Conservation (phyloP, 1,140 invertebrate species). For the Parapsyche elsis region DNA sequence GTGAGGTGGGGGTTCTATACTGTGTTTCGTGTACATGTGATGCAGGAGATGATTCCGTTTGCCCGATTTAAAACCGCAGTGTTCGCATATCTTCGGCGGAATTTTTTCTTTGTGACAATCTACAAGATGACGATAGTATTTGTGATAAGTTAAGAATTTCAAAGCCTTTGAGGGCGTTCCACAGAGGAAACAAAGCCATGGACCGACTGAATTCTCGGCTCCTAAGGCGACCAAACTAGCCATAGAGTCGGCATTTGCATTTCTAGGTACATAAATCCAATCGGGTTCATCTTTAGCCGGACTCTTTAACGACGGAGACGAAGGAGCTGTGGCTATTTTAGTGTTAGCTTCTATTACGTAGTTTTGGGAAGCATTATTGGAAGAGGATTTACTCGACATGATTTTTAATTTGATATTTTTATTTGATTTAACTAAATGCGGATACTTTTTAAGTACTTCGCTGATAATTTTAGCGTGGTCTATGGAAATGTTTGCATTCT, state of each 20-base stretch:
- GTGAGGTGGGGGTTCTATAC: conserved; percentile 76
- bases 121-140: conserved; percentile 82
- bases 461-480: conserved; percentile 88
- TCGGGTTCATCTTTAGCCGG: conserved; percentile 53
- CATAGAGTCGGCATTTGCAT: conserved; percentile 64
- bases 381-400: conserved; percentile 66
- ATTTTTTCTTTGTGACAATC: conserved; percentile 85
- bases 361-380: conserved; percentile 39
- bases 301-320: conserved; percentile 53
- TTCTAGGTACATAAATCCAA: conserved; percentile 64
- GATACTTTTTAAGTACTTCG: conserved; percentile 88
- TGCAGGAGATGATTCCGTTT: conserved; percentile 82
- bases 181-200: conserved; percentile 77
- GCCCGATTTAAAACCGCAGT: conserved; percentile 81
- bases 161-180: conserved; percentile 73
- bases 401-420: conserved; percentile 90
- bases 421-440: conserved; percentile 85
- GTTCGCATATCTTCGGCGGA: conserved; percentile 82
- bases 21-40: conserved; percentile 85
- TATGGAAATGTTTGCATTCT: conserved; percentile 67
- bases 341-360: conserved; percentile 55
- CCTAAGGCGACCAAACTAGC: conserved; percentile 66
- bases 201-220: conserved; percentile 71
- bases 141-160: conserved; percentile 80
- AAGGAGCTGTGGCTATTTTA: conserved; percentile 24